phyloP scores from a whole-genome alignment of 1,140 invertebrate species.

The Eufriesea mexicana region DNA sequence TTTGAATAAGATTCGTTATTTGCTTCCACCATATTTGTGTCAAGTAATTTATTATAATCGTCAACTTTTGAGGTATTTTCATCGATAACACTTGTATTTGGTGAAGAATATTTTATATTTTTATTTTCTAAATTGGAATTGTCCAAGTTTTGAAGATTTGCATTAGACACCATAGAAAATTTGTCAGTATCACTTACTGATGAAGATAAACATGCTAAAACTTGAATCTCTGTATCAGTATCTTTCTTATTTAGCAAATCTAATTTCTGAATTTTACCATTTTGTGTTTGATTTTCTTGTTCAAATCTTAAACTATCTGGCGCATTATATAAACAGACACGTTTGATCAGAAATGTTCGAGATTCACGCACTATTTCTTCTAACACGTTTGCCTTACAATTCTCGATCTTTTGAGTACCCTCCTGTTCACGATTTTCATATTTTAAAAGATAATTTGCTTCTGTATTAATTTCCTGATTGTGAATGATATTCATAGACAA shows the following conservation, averaged over 20 bases:
- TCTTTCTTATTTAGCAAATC: neutral
- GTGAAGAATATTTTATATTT: neutral
- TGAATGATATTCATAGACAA: neutral
- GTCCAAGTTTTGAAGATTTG: neutral
- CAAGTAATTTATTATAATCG: neutral
- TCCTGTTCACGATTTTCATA: neutral
- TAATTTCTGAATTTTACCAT: neutral
- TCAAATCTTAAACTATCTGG: neutral
- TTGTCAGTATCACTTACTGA: neutral
- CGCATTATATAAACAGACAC: neutral
- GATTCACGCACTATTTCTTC: neutral
- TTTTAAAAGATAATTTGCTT: neutral
- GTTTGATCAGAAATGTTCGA: neutral
- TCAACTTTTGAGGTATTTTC: neutral
- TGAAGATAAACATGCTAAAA: neutral
- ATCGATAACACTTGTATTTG: neutral
- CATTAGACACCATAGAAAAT: neutral
- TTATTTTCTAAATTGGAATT: constrained; percentile 20
- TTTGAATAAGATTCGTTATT: neutral
- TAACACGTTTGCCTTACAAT: neutral
- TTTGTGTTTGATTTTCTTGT: neutral
- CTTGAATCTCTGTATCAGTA: neutral
- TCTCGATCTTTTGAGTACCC: neutral
- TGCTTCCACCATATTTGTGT: neutral
- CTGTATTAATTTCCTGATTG: neutral